phyloP scores from a whole-genome alignment of 2,888 invertebrate species.

The Leptinotarsa rubiginosa region DNA sequence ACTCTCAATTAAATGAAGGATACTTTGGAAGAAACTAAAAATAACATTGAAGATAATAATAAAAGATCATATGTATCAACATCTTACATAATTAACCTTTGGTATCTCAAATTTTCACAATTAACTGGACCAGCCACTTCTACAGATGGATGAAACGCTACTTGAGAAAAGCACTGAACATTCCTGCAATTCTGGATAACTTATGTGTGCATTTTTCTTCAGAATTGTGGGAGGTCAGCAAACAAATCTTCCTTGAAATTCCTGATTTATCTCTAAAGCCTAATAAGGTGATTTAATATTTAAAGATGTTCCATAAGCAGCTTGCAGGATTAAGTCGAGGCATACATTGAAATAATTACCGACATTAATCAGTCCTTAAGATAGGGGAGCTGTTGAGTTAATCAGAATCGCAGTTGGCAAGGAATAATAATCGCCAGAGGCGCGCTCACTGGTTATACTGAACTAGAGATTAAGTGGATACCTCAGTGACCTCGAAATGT shows the following conservation, averaged over 20 bases:
- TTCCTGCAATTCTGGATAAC: background rate
- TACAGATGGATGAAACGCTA: background rate
- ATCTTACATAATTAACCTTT: too few species aligned
- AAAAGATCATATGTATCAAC: too few species aligned
- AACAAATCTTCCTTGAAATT: conserved; percentile 16
- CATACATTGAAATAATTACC: conserved; percentile 49
- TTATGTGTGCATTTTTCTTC: background rate
- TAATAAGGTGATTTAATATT: conserved; percentile 43
- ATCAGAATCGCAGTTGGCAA: conserved; percentile 51
- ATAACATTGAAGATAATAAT: too few species aligned
- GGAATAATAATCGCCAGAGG: conserved; percentile 44
- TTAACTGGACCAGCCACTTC: background rate
- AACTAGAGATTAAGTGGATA: background rate
- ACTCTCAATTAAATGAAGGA: too few species aligned
- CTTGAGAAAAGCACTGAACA: background rate
- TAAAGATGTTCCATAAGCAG: conserved; percentile 45
- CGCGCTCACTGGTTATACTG: background rate
- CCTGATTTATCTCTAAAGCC: background rate
- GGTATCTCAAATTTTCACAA: too few species aligned
- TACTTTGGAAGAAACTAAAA: too few species aligned
- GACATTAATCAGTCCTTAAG: conserved; percentile 51
- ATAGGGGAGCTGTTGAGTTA: conserved; percentile 52
- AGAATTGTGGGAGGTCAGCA: background rate
- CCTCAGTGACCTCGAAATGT: background rate
- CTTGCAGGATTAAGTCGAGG: conserved; percentile 46